A percentile compares a stretch with the other conserved stretches of the same genome.
Conservation (phyloP, 2,113 vertebrate species). For the Machaerirhynchus nigripectus region DNA sequence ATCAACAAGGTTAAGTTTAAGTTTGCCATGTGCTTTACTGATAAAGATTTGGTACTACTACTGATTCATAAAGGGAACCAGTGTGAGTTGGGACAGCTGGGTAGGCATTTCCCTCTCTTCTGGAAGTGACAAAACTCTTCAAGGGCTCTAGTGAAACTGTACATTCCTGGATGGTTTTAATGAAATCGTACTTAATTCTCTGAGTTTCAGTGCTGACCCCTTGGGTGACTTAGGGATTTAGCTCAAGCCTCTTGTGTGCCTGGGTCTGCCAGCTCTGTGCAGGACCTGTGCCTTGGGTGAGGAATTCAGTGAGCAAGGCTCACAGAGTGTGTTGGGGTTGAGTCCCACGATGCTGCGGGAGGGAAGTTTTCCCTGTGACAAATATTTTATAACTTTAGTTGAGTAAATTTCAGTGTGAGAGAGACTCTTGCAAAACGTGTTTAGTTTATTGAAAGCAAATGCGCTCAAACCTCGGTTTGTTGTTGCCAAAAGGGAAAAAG, state of each 20-base stretch:
- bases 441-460: slow-evolving; percentile 50
- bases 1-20: background rate
- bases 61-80: background rate
- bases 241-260: background rate
- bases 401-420: slow-evolving; percentile 2
- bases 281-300: background rate
- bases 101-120: background rate
- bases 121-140: background rate
- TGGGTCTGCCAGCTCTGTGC: background rate
- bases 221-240: background rate
- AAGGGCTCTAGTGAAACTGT: accelerated
- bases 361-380: background rate
- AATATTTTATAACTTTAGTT: background rate
- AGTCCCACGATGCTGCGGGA: background rate
- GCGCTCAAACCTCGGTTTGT: background rate
- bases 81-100: background rate
- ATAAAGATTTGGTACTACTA: background rate
- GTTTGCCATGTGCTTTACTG: background rate
- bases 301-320: background rate
- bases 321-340: accelerated
- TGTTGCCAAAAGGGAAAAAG: slow-evolving; percentile 58
- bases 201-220: background rate
- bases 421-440: background rate
- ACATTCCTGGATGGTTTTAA: background rate
- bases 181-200: background rate